Percentiles rank a stretch among this genome's conserved stretches.
Conservation (phyloP, 2,797 vertebrate species). For the Sus cebifrons region DNA sequence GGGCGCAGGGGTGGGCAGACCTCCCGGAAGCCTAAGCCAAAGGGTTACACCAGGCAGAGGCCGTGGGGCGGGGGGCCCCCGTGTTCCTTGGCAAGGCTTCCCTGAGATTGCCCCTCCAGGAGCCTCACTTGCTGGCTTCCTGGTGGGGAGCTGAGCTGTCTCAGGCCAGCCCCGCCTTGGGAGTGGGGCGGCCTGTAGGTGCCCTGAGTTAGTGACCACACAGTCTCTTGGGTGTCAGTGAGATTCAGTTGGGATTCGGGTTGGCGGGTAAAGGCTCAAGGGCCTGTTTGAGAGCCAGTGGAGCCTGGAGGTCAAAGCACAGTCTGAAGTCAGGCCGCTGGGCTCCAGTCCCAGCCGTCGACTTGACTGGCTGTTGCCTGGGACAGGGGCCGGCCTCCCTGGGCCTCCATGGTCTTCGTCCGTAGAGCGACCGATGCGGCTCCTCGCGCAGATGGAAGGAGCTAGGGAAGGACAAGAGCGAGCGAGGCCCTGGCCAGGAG, state of each 20-base stretch:
- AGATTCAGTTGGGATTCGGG: accelerated
- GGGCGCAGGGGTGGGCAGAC: not conserved
- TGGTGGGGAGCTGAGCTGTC: not conserved
- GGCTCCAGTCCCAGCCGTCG: not conserved
- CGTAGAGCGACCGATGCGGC: not conserved
- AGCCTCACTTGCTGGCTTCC: not conserved
- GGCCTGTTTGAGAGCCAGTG: not conserved
- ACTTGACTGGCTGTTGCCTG: not conserved
- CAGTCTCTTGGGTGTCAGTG: not conserved
- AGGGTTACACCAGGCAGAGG: not conserved
- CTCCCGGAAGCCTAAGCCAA: not conserved
- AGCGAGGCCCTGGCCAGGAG: not conserved
- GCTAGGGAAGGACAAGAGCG: too few species aligned
- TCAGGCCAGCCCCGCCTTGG: not conserved
- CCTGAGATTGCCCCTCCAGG: not conserved
- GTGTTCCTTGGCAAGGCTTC: not conserved
- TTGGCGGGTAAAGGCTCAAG: accelerated
- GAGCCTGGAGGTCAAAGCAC: not conserved
- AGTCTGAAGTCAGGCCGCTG: not conserved
- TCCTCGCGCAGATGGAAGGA: not conserved
- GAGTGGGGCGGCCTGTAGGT: not conserved
- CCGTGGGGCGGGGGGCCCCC: accelerated
- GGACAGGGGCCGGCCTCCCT: not conserved
- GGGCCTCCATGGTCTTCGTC: not conserved
- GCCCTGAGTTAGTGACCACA: not conserved